Conservation (phyloP, 2,888 invertebrate species). For the Drosophila dives region DNA sequence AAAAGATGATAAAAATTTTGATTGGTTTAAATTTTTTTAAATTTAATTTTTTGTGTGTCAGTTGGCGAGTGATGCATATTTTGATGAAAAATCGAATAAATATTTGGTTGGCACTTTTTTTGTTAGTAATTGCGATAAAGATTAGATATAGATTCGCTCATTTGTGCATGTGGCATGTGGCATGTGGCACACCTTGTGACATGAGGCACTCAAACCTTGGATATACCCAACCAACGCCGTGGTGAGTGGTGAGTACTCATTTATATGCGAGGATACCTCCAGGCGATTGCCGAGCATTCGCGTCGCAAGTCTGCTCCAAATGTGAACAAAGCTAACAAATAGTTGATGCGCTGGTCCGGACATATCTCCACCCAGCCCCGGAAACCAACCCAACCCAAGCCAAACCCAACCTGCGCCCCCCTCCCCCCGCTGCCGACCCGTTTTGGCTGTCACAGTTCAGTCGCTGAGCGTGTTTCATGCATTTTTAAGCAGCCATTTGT, state of each 20-base stretch:
- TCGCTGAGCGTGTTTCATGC: conserved; percentile 62
- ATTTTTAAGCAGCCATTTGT: conserved; percentile 76
- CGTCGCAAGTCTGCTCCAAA: conserved; percentile 25
- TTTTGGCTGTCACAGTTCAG: conserved; percentile 23
- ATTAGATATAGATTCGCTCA: neutral
- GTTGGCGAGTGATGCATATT: neutral
- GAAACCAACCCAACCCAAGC: neutral
- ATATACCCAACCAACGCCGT: conserved; percentile 8
- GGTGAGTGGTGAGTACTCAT: neutral
- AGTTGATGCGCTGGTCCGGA: conserved; percentile 41
- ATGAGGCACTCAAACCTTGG: neutral
- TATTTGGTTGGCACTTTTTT: neutral
- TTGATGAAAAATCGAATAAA: neutral
- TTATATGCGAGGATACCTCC: conserved; percentile 15
- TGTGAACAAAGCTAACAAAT: conserved; percentile 52
- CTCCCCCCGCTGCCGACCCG: conserved; percentile 1
- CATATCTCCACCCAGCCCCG: neutral
- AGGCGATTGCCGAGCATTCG: conserved; percentile 19
- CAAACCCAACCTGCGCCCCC: neutral
- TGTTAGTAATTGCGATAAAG: neutral
- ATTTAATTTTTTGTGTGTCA: too few relatives aligned
- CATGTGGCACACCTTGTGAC: neutral
- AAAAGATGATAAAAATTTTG: neutral
- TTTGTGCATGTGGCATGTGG: neutral
- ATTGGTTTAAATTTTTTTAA: too few relatives aligned